These are phyloP conservation scores for Galeruca laticollis DNA, from an alignment of 2,888 invertebrate species.

Conservation along the genomic window DNA sequence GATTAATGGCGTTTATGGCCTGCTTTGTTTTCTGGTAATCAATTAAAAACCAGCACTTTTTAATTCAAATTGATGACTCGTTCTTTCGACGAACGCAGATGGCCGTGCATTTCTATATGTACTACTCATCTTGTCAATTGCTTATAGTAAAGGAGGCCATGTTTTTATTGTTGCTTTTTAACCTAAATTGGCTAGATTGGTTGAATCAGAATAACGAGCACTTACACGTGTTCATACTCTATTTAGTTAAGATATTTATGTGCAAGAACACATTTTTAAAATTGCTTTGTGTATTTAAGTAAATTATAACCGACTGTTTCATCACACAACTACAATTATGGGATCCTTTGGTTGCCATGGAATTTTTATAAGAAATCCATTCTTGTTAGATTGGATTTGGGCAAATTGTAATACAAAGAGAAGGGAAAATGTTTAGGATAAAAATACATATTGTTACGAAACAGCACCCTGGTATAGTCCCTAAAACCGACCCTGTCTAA, in stretches of 20 bases:
- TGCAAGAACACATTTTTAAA: not conserved
- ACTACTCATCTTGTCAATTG: conserved; percentile 30
- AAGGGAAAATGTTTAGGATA: too few species aligned
- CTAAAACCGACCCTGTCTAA: too few species aligned
- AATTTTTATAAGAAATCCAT: too few species aligned
- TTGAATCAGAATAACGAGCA: conserved; percentile 27
- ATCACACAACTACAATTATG: too few species aligned
- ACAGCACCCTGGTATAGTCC: too few species aligned
- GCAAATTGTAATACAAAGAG: too few species aligned
- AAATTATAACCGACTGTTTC: too few species aligned
- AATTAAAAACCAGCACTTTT: conserved; percentile 23
- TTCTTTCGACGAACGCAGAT: conserved; percentile 24
- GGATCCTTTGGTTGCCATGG: too few species aligned
- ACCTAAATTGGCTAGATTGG: conserved; percentile 35
- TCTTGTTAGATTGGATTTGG: too few species aligned
- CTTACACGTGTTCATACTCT: not conserved
- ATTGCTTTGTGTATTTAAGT: not conserved
- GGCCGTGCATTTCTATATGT: conserved; percentile 28
- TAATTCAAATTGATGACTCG: conserved; percentile 33
- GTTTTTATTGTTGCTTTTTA: conserved; percentile 20
- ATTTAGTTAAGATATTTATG: conserved; percentile 1
- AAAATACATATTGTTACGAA: too few species aligned
- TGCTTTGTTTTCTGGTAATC: conserved; percentile 27
- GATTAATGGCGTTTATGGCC: not conserved
- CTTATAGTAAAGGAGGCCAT: conserved; percentile 21